These are phyloP conservation scores for Neodiprion virginianus DNA, from an alignment of 1,140 invertebrate species.

Conservation along the genomic window DNA sequence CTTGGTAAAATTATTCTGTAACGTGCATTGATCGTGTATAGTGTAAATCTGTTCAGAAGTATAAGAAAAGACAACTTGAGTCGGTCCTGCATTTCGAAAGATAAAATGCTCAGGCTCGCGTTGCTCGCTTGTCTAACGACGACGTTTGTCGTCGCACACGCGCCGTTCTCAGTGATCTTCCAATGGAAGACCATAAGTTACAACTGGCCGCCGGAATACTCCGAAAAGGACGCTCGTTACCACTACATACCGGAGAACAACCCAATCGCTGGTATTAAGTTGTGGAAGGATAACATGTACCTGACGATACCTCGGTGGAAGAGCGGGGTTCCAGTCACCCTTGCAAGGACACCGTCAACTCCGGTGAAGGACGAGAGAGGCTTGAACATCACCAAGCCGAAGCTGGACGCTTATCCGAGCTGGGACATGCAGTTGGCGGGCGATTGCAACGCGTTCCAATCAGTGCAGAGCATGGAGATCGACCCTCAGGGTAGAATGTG, in stretches of 20 bases:
- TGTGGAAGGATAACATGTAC: slow-evolving; percentile 69
- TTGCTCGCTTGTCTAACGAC: slow-evolving; percentile 46
- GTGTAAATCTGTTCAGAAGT: no score
- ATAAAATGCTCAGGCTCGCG: background rate
- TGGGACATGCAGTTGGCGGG: slow-evolving; percentile 71
- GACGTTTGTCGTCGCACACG: slow-evolving; percentile 63
- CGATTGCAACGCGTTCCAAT: slow-evolving; percentile 70
- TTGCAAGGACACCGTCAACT: slow-evolving; percentile 64
- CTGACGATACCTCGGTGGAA: slow-evolving; percentile 71
- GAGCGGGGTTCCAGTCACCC: slow-evolving; percentile 70
- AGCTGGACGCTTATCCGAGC: slow-evolving; percentile 70
- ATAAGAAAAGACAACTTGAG: no score
- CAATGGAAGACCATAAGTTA: slow-evolving; percentile 56
- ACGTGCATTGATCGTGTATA: no score
- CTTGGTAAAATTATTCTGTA: no score
- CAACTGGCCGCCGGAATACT: slow-evolving; percentile 51
- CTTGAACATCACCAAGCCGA: slow-evolving; percentile 62
- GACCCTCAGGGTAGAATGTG: slow-evolving; percentile 73
- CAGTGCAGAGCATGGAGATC: slow-evolving; percentile 75
- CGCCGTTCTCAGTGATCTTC: slow-evolving; percentile 57
- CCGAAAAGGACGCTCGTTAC: slow-evolving; percentile 55
- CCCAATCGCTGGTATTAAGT: slow-evolving; percentile 68
- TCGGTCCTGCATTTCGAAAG: no score
- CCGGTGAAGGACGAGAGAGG: slow-evolving; percentile 38
- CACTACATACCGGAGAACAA: slow-evolving; percentile 69